Evolutionary conservation across 30 jellyfish, hydroid and myxozoan genomes (phyloP).

Genomic region (Sanderia malayensis): DNA sequence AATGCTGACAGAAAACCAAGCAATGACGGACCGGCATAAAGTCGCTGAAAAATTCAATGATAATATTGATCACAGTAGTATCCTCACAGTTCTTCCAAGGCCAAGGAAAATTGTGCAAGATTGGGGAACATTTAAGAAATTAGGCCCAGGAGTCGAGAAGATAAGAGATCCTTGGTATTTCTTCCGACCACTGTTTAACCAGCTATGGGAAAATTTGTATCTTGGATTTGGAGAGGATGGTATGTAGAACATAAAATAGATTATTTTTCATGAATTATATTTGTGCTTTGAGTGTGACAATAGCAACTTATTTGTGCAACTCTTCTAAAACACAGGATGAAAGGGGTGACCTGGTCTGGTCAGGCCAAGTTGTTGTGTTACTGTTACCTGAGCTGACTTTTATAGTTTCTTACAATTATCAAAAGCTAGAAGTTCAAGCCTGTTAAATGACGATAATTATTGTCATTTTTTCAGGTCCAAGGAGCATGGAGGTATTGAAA

Average conservation of each 20-base stretch:
- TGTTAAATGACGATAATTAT: no score
- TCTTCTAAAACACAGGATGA: no score
- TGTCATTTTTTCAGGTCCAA: conserved; percentile 46
- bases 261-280: no score
- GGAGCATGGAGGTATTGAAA: conserved; percentile 11
- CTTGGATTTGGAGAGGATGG: conserved; percentile 48
- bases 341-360: no score
- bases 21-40: background rate
- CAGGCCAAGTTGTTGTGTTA: no score
- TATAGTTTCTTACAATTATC: no score
- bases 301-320: no score
- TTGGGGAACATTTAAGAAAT: conserved; percentile 6
- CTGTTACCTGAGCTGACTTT: no score
- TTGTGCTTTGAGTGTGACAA: no score
- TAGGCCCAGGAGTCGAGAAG: conserved; percentile 45
- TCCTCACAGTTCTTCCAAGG: conserved; percentile 9
- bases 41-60: background rate
- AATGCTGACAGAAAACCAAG: background rate
- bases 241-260: no score
- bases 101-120: conserved; percentile 35
- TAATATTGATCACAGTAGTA: background rate
- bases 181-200: conserved; percentile 38
- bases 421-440: no score
- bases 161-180: conserved; percentile 37
- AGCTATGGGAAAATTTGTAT: conserved; percentile 41